These are phyloP conservation scores for Scaptodrosophila lebanonensis DNA, from an alignment of 1,140 invertebrate genomes.

Conservation along the genomic window DNA sequence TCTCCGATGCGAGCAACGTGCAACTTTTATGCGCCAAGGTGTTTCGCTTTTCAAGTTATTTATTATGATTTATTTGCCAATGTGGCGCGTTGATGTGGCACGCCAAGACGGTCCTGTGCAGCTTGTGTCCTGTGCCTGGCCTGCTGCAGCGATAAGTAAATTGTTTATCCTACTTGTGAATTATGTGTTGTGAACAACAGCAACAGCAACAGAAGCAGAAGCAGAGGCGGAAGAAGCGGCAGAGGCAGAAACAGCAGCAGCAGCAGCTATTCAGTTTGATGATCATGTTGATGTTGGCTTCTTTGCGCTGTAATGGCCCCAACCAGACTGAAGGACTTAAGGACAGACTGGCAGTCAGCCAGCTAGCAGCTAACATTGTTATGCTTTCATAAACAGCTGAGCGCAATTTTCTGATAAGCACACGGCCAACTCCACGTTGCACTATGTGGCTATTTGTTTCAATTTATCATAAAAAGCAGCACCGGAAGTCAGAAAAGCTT, in stretches of 20 bases:
- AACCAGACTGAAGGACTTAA: conserved; percentile 15
- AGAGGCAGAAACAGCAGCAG: conserved; percentile 6
- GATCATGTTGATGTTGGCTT: conserved; percentile 66
- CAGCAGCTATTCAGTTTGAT: conserved; percentile 54
- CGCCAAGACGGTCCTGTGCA: conserved; percentile 10
- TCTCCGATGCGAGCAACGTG: conserved; percentile 38
- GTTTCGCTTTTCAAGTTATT: conserved; percentile 75
- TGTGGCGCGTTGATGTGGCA: conserved; percentile 65
- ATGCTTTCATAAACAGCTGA: conserved; percentile 75
- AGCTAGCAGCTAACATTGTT: conserved; percentile 58
- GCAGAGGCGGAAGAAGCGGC: conserved; percentile 28
- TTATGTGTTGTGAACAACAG: conserved; percentile 59
- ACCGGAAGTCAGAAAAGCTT: conserved; percentile 66
- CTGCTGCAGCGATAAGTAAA: conserved; percentile 71
- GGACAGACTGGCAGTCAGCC: conserved; percentile 31
- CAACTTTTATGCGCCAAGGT: conserved; percentile 71
- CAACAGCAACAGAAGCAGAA: not conserved
- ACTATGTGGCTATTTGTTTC: conserved; percentile 66
- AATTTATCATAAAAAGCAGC: conserved; percentile 74
- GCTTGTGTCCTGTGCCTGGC: conserved; percentile 21
- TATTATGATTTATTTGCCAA: conserved; percentile 76
- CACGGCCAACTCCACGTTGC: conserved; percentile 44
- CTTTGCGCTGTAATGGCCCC: conserved; percentile 7
- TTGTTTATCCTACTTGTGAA: conserved; percentile 75
- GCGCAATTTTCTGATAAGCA: conserved; percentile 75